Percentiles rank a stretch among this genome's conserved stretches.
Evolutionary conservation across 2,888 invertebrate genomes (phyloP).

Genomic region (Diadromus collaris): DNA sequence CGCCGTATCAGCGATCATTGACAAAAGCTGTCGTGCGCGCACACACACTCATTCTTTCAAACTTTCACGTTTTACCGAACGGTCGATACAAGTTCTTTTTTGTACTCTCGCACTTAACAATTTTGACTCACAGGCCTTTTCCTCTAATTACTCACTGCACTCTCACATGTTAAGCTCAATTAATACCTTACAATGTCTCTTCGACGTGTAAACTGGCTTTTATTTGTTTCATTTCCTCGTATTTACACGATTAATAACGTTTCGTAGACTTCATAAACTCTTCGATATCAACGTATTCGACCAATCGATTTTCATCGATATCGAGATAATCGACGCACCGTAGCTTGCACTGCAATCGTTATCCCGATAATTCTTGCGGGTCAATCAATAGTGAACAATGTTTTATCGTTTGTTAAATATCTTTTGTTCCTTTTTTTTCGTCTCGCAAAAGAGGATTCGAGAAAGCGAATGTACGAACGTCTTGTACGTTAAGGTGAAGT

Average conservation of each 20-base stretch:
- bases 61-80: not conserved
- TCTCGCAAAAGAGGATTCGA: constrained; percentile 24
- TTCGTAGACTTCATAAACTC: constrained; percentile 47
- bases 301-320: constrained; percentile 16
- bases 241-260: constrained; percentile 50
- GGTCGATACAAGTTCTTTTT: not conserved
- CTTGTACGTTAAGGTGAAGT: not conserved
- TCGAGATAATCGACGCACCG: constrained; percentile 31
- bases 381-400: constrained; percentile 25
- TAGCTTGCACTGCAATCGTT: constrained; percentile 5
- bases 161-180: constrained; percentile 41
- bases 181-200: constrained; percentile 22
- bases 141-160: constrained; percentile 13
- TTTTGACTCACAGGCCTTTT: not conserved
- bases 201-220: constrained; percentile 1
- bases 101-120: not conserved
- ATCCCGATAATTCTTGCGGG: constrained; percentile 22
- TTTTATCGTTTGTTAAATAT: constrained; percentile 1
- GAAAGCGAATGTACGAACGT: constrained; percentile 18
- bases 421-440: not conserved
- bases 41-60: constrained; percentile 9
- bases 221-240: constrained; percentile 25
- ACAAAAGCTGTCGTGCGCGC: not conserved
- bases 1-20: not conserved
- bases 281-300: constrained; percentile 42